Evolutionary conservation across 2,888 invertebrate genomes (phyloP).

Genomic region (Marronus borbonicus): DNA sequence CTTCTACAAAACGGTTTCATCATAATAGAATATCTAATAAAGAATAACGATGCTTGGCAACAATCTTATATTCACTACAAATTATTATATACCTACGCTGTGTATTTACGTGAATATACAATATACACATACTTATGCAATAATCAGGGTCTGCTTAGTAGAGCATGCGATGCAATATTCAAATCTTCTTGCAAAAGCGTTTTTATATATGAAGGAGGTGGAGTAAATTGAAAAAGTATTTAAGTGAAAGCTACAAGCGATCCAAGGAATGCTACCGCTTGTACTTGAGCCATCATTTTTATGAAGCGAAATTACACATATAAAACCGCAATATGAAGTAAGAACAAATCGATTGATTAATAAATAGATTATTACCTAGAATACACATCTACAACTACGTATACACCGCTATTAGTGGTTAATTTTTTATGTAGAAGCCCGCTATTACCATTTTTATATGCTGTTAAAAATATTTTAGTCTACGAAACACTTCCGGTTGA

Average conservation of each 20-base stretch:
- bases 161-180: conserved; percentile 6
- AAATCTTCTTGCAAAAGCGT: conserved; percentile 30
- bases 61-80: background rate
- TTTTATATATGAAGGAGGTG: background rate
- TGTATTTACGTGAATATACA: background rate
- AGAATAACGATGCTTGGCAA: too few species aligned
- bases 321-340: background rate
- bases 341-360: background rate
- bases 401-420: too few species aligned
- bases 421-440: too few species aligned
- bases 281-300: background rate
- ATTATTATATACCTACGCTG: background rate
- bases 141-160: conserved; percentile 7
- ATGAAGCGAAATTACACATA: background rate
- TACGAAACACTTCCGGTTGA: too few species aligned
- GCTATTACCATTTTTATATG: too few species aligned
- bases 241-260: conserved; percentile 7
- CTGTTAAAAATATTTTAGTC: too few species aligned
- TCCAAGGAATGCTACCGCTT: conserved; percentile 2
- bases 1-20: too few species aligned
- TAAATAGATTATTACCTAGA: background rate
- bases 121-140: conserved; percentile 17
- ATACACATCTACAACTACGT: too few species aligned
- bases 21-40: too few species aligned
- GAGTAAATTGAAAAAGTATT: background rate